Conservation (phyloP, 2,888 invertebrate genomes). For the Odontocolon sp. region DNA sequence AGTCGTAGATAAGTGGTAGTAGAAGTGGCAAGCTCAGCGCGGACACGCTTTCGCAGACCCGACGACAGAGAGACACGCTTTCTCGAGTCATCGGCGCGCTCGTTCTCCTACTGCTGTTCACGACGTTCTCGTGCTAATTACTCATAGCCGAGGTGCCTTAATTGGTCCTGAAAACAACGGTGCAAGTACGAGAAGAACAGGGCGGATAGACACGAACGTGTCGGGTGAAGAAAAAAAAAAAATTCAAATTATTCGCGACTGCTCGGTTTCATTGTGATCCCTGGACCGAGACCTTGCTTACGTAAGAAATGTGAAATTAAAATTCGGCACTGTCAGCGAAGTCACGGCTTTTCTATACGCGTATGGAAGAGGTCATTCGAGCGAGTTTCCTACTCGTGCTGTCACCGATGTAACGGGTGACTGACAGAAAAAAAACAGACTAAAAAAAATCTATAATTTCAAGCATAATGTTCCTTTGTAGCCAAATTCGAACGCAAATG, state of each 20-base stretch:
- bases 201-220: too few species aligned
- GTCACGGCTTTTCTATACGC: neutral
- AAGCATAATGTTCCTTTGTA: too few species aligned
- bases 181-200: too few species aligned
- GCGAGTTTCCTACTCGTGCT: neutral
- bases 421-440: neutral
- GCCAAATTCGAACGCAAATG: too few species aligned
- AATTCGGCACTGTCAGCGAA: conserved; percentile 15
- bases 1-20: neutral
- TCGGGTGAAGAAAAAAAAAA: conserved; percentile 8
- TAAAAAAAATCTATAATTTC: too few species aligned
- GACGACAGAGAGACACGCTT: conserved; percentile 54
- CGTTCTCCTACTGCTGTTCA: conserved; percentile 32
- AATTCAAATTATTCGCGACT: conserved; percentile 15
- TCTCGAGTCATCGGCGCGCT: conserved; percentile 56
- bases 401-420: neutral
- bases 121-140: conserved; percentile 50
- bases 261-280: conserved; percentile 3
- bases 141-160: conserved; percentile 50
- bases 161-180: conserved; percentile 58
- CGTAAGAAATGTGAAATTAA: conserved; percentile 33
- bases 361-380: conserved; percentile 27
- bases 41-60: conserved; percentile 55
- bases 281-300: conserved; percentile 11
- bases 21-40: conserved; percentile 40